Evolutionary conservation across 2,888 invertebrate species (phyloP), one percentile per base, ranked within the genome.

Genomic region (Chrysolina haemoptera): DNA sequence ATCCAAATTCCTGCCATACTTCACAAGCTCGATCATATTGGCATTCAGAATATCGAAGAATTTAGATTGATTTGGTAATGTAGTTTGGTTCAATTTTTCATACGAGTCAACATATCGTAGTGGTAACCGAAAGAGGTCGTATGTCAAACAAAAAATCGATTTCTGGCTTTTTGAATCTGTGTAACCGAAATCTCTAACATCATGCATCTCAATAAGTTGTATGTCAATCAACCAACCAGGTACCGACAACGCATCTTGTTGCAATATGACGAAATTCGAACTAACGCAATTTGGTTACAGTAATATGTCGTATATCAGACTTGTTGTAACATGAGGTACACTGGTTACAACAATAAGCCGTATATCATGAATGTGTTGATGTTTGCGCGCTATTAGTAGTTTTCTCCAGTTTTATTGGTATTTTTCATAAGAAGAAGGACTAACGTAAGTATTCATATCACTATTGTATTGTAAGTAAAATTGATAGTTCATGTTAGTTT

Each of bases 241-340:
- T 43, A 43, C 43, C 43, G 43, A 43, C 14, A 43, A 43, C 43
- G 43, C 43, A 14, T 43, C 43, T 43, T 50, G n/a, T 50, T 50
- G 50, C 50, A 50, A 50, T 50, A 50, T 50, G 50, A 50, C 50
- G 16, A 50, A 50, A 50, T 50, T 50, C n/a, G 18, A 50, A 50
- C 50, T 50, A 50, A 50, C 8, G n/a, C 18, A 18, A 50, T 50
- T 50, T n/a, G n/a, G 50, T 50, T 50, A 50, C 50, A 50, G 50
- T 16, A 50, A 50, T 50, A 50, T 50, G 50, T 16, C 18, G 50
- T 50, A 50, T 50, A 50, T 50, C 50, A 50, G 16, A 50, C 43
- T 43, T 43, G 43, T 43, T 43, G 11, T 43, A 18, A 50, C 18
- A 16, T 50, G 50, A 50, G n/a, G 14, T 16, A 50, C 43, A 43